phyloP scores from a whole-genome alignment of 1,140 invertebrate species.

The Brachionus paranguensis region DNA sequence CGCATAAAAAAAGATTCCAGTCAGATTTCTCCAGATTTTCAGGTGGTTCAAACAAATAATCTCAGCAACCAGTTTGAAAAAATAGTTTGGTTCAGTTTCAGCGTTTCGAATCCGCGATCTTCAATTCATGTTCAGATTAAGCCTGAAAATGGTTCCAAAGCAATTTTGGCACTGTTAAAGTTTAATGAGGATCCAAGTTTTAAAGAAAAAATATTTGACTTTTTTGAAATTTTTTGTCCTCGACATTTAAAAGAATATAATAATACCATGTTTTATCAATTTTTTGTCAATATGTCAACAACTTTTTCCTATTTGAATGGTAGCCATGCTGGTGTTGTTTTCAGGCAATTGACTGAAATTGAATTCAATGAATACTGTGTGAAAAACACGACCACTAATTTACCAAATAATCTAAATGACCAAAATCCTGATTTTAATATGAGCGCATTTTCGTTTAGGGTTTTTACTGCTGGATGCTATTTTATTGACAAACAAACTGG shows the following conservation, averaged over 20 bases:
- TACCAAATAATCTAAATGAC: not conserved
- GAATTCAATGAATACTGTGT: not conserved
- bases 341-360: not conserved
- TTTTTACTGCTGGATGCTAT: constrained; percentile 20
- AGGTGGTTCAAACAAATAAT: not conserved
- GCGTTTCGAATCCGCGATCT: not conserved
- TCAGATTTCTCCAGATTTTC: not conserved
- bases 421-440: not conserved
- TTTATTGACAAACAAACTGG: constrained; percentile 7
- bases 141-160: not conserved
- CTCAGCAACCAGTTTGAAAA: not conserved
- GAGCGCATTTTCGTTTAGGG: not conserved
- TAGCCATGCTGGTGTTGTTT: not conserved
- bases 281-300: not conserved
- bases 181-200: not conserved
- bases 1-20: not conserved
- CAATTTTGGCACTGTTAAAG: not conserved
- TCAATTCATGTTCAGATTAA: constrained; percentile 4
- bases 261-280: not conserved
- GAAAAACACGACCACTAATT: not conserved
- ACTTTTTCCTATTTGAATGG: not conserved
- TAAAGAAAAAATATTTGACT: not conserved
- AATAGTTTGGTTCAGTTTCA: not conserved
- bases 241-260: not conserved
- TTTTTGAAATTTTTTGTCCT: constrained; percentile 8